Evolutionary conservation across 2,888 invertebrate genomes (phyloP), one percentile per base, ranked within the genome.

Genomic region (Sarcophaga subvicina): DNA sequence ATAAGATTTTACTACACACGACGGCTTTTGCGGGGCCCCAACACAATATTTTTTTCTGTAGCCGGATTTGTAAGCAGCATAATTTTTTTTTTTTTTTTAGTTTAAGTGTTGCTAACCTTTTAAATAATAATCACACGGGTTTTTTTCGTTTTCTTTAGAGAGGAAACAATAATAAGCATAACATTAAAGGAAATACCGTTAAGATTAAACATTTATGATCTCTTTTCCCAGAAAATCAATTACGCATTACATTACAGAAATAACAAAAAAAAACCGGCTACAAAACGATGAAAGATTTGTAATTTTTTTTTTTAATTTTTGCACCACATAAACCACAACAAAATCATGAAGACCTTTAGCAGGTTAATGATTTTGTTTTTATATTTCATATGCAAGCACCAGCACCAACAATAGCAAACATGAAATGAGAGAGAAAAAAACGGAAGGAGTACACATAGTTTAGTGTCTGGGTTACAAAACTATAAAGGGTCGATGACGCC

Each of bases 401-500:
- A 54, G 2, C 17, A 17, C 14, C 17, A 12, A 17, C 5, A 67
- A 54, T 25, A 54, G 6, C 25, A 62, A 54, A 54, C n/a, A 62
- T 20, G 3, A 20, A 71, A 71, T n/a, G 59, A 59, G 59, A 25
- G 47, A 59, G 59, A 22, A 45, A 60, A 63, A 82, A 86, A 71
- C 83, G 83, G 83, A 83, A 83, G 80, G 86, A 83, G 86, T 83
- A 80, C 49, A 85, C 80, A 86, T 83, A 80, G 86, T 80, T 77
- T 67, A 73, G 80, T 83, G 86, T 86, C 83, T 86, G 86, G 83
- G 86, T 83, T 86, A 83, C 86, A 83, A 86, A 85, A 83, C 72
- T 80, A 83, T 71, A 83, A 80, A 86, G 86, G 86, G 80, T 86
- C 86, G 86, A 86, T 86, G 86, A 86, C 86, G 86, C 86, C 86